These are phyloP conservation scores for Nomada lathburiana DNA, from an alignment of 2,888 invertebrate genomes.

Conservation along the genomic window DNA sequence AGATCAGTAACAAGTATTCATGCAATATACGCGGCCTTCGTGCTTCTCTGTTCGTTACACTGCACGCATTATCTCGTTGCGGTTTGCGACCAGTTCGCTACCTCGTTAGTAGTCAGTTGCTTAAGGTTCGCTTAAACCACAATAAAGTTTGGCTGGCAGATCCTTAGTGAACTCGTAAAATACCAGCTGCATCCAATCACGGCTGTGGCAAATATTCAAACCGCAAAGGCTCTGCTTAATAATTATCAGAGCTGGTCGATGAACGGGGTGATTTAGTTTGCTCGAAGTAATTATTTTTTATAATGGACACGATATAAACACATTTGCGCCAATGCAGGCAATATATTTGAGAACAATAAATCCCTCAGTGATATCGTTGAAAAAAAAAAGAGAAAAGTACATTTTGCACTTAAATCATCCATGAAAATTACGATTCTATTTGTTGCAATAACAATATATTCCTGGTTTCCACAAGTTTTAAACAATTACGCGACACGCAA, in stretches of 20 bases:
- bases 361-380: too few relatives aligned
- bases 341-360: too few relatives aligned
- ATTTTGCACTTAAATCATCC: too few relatives aligned
- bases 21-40: background rate
- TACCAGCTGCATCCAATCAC: constrained; percentile 18
- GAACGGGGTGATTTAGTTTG: background rate
- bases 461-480: background rate
- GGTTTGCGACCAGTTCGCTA: constrained; percentile 26
- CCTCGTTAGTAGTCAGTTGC: constrained; percentile 38
- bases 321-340: too few relatives aligned
- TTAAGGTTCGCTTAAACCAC: constrained; percentile 38
- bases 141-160: constrained; percentile 37
- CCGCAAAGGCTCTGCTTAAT: background rate
- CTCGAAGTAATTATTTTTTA: too few relatives aligned
- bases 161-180: constrained; percentile 18
- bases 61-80: constrained; percentile 35
- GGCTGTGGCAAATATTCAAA: background rate
- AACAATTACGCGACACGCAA: too few relatives aligned
- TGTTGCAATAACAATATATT: background rate
- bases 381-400: too few relatives aligned
- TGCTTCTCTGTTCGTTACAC: constrained; percentile 23
- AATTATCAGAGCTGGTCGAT: background rate
- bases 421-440: background rate
- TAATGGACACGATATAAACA: too few relatives aligned
- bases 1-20: too few relatives aligned